These are phyloP conservation scores for Agriopis marginaria DNA, from an alignment of 2,888 invertebrate genomes.

Conservation along the genomic window DNA sequence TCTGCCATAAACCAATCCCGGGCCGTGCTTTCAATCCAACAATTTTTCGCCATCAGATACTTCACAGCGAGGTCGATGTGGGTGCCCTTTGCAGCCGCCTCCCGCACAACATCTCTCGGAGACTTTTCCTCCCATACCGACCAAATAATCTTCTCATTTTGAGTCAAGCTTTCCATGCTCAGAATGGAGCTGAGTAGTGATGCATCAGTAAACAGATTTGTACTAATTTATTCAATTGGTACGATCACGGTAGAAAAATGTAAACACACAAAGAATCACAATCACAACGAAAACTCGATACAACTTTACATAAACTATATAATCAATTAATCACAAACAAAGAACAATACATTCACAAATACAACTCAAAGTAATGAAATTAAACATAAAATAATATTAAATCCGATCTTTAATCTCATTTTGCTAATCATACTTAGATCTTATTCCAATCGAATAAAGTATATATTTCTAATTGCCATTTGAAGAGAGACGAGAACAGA, in stretches of 20 bases:
- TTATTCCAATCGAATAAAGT: neutral
- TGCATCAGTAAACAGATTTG: conserved; percentile 10
- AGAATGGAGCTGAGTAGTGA: conserved; percentile 10
- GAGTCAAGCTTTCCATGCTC: conserved; percentile 85
- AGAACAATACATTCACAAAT: neutral
- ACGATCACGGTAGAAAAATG: neutral
- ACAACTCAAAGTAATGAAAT: conserved; percentile 9
- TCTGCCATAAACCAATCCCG: conserved; percentile 85
- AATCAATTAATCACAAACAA: neutral
- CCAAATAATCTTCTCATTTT: conserved; percentile 88
- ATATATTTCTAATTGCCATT: neutral
- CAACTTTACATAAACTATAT: neutral
- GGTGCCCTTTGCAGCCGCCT: conserved; percentile 89
- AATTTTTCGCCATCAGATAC: conserved; percentile 85
- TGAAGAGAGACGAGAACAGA: neutral
- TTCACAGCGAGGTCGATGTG: conserved; percentile 86
- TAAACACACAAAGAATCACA: conserved; percentile 33
- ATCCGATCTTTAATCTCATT: neutral
- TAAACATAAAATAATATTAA: neutral
- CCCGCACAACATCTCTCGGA: conserved; percentile 88
- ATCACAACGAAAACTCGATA: conserved; percentile 8
- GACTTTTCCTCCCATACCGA: conserved; percentile 88
- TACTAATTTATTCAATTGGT: neutral
- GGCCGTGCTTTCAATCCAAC: conserved; percentile 82
- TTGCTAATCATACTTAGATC: no score